Evolutionary conservation across 2,113 vertebrate genomes (phyloP), one percentile per base, ranked within the genome.

Genomic region (Pterophyllum scalare): DNA sequence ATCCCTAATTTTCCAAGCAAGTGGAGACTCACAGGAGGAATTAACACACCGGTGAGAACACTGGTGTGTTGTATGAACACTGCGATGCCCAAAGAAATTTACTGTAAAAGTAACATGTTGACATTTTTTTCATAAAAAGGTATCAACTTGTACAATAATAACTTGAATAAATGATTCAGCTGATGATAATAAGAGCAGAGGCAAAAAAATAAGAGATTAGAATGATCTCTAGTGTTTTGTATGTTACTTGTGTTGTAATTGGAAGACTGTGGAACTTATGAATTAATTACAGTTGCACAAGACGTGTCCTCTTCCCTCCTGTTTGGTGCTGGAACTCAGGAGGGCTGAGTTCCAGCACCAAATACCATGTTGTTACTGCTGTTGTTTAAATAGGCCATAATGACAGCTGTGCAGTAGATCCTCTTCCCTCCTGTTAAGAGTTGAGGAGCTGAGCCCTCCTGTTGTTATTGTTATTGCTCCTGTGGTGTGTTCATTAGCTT

Each of bases 391-490:
- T 52, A 72, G 46, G 20, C 67, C 20, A n/a, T 59, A 40, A 54
- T 35, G 56, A 57, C 78, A 40, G 57, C 59, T 28, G 59, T 11
- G 28, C 20, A n/a, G 74, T 4, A 13, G 7, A 28, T 79, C 26
- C 22, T 67, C 54, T 22, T 5, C 24, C 79, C n/a, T 79, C 31
- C 59, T 59, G 67, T 15, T 26, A 6, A 56, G 57, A 75, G 57
- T n/a, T 4, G 35, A 54, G 77, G 33, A 82, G 79, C 31, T 14
- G 46, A 76, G 77, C 52, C 76, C 79, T 75, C 82, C 86, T 77
- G 81, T 59, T 85, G 91, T 75, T 87, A 15, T 56, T 90, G 89
- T 87, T 80, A 59, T 89, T 87, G 43, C 77, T 78, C 84, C 82
- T 79, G 87, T 67, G 43, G 85, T 62, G 81, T 38, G 70, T 86